phyloP scores from a whole-genome alignment of 2,113 vertebrate species.

The Fulmarus glacialis region DNA sequence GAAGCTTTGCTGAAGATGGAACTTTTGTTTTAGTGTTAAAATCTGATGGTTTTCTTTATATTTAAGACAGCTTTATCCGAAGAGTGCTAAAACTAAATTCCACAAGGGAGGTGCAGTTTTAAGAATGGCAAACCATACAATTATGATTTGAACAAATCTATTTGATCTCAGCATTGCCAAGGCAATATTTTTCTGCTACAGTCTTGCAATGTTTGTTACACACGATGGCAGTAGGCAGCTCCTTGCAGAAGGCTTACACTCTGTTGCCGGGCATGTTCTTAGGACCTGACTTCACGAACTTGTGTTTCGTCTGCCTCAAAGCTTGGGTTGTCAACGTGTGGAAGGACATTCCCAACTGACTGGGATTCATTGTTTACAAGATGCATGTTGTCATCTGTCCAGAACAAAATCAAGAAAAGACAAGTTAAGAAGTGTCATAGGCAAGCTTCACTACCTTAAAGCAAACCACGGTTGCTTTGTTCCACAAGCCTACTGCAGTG shows the following conservation, averaged over 20 bases:
- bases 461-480: background rate
- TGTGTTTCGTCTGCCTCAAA: constrained; percentile 84
- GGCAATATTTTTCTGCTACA: constrained; percentile 39
- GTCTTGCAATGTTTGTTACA: constrained; percentile 25
- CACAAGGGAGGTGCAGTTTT: constrained; percentile 45
- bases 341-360: constrained; percentile 64
- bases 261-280: background rate
- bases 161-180: constrained; percentile 64
- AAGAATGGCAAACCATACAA: constrained; percentile 64
- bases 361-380: constrained; percentile 72
- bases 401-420: background rate
- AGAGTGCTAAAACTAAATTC: constrained; percentile 61
- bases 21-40: background rate
- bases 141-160: constrained; percentile 38
- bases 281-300: constrained; percentile 60
- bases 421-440: background rate
- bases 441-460: background rate
- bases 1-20: background rate
- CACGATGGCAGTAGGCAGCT: constrained; percentile 57
- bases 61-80: constrained; percentile 42
- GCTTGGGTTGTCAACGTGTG: constrained; percentile 85
- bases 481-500: background rate
- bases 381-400: constrained; percentile 71
- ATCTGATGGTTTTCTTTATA: background rate
- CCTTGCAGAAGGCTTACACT: constrained; percentile 51